These are phyloP conservation scores for Bubalus kerabau DNA, from an alignment of 2,113 vertebrate species.

Conservation along the genomic window DNA sequence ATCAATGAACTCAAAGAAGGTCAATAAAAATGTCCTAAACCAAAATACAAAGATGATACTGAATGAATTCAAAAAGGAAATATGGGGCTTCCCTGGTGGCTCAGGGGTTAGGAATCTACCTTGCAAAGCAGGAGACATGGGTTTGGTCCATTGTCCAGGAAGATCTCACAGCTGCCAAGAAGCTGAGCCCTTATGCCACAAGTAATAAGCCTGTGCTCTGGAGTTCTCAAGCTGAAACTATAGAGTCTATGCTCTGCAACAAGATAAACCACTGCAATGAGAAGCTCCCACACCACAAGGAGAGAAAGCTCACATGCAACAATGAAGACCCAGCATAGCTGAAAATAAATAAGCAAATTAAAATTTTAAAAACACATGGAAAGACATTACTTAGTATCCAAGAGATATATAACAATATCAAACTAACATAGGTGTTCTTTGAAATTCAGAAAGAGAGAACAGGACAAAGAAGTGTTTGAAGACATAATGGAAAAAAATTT, in stretches of 20 bases:
- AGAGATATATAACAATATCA: background rate
- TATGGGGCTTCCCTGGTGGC: background rate
- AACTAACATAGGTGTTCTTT: background rate
- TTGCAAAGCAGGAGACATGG: background rate
- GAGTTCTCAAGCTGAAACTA: background rate
- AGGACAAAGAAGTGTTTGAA: background rate
- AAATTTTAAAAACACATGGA: background rate
- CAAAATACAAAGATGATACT: background rate
- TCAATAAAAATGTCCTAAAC: background rate
- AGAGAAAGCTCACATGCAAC: background rate
- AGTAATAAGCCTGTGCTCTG: background rate
- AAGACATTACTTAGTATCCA: background rate
- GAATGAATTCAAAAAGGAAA: background rate
- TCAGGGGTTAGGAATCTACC: background rate
- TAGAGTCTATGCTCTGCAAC: background rate
- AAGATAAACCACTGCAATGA: background rate
- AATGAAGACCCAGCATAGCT: background rate
- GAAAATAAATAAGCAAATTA: background rate
- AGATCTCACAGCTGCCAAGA: background rate
- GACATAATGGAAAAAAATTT: background rate
- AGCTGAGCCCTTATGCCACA: background rate
- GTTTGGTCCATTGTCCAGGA: background rate
- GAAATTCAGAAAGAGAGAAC: background rate
- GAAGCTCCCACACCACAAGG: rapidly evolving
- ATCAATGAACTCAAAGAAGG: background rate